These are phyloP conservation scores for Keiferia lycopersicella DNA, from an alignment of 2,888 invertebrate species.

Conservation along the genomic window DNA sequence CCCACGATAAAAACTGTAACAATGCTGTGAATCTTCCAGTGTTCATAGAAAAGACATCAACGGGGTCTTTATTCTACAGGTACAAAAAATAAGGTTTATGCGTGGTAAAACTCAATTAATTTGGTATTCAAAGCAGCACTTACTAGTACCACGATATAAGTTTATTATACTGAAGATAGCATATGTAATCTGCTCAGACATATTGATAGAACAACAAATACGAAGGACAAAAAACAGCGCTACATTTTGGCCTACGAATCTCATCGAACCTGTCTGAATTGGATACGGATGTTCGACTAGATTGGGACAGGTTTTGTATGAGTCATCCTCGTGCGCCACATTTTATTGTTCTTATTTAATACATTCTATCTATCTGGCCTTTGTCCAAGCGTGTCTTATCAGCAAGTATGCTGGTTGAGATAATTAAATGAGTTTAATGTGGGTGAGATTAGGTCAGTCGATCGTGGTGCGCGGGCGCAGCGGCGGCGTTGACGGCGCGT, in stretches of 20 bases:
- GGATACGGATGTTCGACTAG: slow-evolving; percentile 28
- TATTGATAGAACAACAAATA: not conserved
- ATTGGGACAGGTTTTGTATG: slow-evolving; percentile 27
- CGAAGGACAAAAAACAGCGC: not conserved
- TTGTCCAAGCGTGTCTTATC: slow-evolving; percentile 13
- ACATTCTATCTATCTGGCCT: slow-evolving; percentile 18
- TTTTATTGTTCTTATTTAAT: slow-evolving; percentile 12
- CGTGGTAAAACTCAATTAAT: too few species aligned
- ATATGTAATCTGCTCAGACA: too few species aligned
- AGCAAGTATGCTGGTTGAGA: slow-evolving; percentile 14
- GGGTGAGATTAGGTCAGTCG: slow-evolving; percentile 31
- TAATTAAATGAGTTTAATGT: slow-evolving; percentile 24
- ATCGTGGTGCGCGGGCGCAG: slow-evolving; percentile 44
- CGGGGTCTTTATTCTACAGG: slow-evolving; percentile 27
- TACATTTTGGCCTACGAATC: not conserved
- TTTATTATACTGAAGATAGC: too few species aligned
- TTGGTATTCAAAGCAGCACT: too few species aligned
- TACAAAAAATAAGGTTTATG: not conserved
- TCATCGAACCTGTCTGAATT: slow-evolving; percentile 11
- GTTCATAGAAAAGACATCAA: slow-evolving; percentile 40
- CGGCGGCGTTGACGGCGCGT: slow-evolving; percentile 53
- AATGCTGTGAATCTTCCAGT: not conserved
- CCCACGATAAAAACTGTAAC: not conserved
- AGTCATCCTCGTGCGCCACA: slow-evolving; percentile 20
- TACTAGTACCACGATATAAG: too few species aligned